Percentiles rank a stretch among this genome's conserved stretches.
These are phyloP conservation scores for Temnopleurus reevesii DNA, from an alignment of 53 echinoderm and acorn worm species.

Conservation along the genomic window DNA sequence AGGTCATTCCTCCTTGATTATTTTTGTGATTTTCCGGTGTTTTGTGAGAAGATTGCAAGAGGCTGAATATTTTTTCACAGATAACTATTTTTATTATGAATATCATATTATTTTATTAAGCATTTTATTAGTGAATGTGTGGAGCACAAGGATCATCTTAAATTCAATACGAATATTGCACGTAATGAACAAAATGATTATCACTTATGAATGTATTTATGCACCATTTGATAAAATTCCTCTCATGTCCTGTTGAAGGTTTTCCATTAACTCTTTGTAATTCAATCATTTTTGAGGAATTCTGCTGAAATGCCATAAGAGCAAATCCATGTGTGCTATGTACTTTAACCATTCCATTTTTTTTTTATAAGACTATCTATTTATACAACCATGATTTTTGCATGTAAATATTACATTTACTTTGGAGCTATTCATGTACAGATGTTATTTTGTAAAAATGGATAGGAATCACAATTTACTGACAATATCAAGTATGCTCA, in stretches of 20 bases:
- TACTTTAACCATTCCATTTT: neutral
- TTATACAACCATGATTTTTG: neutral
- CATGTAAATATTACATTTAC: neutral
- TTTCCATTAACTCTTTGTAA: neutral
- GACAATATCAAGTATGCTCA: too few relatives aligned
- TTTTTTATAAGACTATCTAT: too few relatives aligned
- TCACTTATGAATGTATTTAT: neutral
- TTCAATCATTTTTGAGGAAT: neutral
- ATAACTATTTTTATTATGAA: neutral
- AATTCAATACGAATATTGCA: neutral
- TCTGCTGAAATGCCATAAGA: neutral
- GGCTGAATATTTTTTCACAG: conserved; percentile 14
- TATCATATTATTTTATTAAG: neutral
- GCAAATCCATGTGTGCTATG: neutral
- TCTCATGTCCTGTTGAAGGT: neutral
- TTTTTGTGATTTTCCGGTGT: neutral
- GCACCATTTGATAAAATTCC: neutral
- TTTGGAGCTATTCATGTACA: too few relatives aligned
- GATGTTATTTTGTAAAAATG: too few relatives aligned
- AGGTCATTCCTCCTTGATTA: too few relatives aligned
- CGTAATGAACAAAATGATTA: neutral
- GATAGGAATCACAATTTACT: too few relatives aligned
- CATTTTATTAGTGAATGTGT: neutral
- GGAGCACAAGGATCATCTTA: neutral
- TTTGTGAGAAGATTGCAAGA: neutral